Evolutionary conservation across 2,888 invertebrate genomes (phyloP), one percentile per base, ranked within the genome.

Genomic region (Ormyrus rosae): DNA sequence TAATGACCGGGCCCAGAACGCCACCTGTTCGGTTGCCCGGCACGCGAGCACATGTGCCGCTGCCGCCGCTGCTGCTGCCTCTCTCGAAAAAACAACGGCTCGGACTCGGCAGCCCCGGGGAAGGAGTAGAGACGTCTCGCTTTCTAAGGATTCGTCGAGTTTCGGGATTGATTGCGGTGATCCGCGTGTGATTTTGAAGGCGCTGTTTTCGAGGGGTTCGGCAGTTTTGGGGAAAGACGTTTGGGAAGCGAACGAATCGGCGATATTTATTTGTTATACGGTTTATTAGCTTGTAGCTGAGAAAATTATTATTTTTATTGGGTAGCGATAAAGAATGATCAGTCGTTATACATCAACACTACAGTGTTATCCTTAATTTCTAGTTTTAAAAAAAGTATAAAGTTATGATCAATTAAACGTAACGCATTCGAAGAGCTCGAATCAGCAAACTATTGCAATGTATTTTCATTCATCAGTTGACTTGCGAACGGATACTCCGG

Each of bases 401-500:
- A 19, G 19, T 19, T 19, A 19, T 0, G 19, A 19, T 19, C 19
- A 19, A 19, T 19, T 19, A 19, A 19, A 19, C 19, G 19, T 1
- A 19, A 19, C 19, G 19, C 19, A 19, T 19, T 19, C 19, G 19
- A 19, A 10, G 63, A 63, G 45, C 46, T 65, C 1, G 7, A 48
- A 64, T 51, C 19, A 19, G 19, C 19, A 34, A 51, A 45, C 45
- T 65, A 63, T 45, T 78, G 67, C 34, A 70, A 34, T 5, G 7
- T 61, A 9, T 81, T 74, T 67, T 81, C 67, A 19, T 63, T 69
- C 45, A 6, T 73, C 6, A 81, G 50, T 8, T 73, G 72, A 34
- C 84, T 83, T 75, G 86, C 90, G 85, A 95, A 95, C 6, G 95
- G 95, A 90, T 95, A 95, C 83, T 94, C 92, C 0, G 95, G 95